Conservation (phyloP, 2,888 invertebrate genomes). For the Dryomyza anilis region DNA sequence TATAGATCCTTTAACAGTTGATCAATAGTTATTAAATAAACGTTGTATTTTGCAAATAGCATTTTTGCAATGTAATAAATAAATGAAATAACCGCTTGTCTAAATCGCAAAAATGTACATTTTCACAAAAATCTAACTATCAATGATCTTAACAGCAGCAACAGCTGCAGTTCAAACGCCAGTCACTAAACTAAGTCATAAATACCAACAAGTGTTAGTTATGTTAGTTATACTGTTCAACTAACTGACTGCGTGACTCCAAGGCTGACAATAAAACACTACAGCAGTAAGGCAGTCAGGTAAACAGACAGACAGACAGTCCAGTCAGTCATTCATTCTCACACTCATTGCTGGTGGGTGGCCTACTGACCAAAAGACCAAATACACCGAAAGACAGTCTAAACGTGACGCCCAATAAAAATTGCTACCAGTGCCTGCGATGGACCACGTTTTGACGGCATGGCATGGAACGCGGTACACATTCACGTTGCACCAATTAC, state of each 20-base stretch:
- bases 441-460: neutral
- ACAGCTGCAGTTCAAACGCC: neutral
- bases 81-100: too few relatives aligned
- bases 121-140: too few relatives aligned
- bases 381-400: too few relatives aligned
- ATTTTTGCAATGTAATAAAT: too few relatives aligned
- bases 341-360: slow-evolving; percentile 20
- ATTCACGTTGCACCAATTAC: slow-evolving; percentile 16
- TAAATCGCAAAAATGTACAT: too few relatives aligned
- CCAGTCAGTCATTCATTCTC: neutral
- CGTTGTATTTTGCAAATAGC: too few relatives aligned
- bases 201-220: too few relatives aligned
- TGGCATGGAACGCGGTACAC: neutral
- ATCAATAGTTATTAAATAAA: too few relatives aligned
- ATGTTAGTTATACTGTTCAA: neutral
- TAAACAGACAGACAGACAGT: too few relatives aligned
- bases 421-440: neutral
- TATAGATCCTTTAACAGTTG: too few relatives aligned
- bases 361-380: slow-evolving; percentile 30
- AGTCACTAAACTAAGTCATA: neutral
- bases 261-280: too few relatives aligned
- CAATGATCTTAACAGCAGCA: neutral
- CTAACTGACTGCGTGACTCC: neutral
- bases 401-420: neutral
- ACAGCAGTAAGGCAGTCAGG: too few relatives aligned